These are phyloP conservation scores for Salarias fasciatus DNA, from an alignment of 2,797 vertebrate genomes.

Conservation along the genomic window DNA sequence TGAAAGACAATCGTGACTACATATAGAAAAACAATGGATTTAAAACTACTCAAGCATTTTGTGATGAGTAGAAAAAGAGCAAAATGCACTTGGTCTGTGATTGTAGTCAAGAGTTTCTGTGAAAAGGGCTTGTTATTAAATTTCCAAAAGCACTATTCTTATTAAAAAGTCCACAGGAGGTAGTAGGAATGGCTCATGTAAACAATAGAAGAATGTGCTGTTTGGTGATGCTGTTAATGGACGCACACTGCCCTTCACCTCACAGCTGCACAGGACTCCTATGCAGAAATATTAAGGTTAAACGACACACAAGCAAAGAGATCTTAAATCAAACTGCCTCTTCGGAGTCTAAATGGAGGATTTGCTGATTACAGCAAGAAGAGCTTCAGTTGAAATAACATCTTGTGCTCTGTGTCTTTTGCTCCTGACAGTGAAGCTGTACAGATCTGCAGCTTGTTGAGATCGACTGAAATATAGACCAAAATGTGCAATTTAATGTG, in stretches of 20 bases:
- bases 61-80: conserved; percentile 56
- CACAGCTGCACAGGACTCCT: conserved; percentile 28
- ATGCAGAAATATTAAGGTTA: background rate
- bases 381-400: too few relatives aligned
- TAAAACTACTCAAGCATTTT: conserved; percentile 39
- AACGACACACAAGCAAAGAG: background rate
- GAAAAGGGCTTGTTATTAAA: conserved; percentile 24
- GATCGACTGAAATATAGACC: background rate
- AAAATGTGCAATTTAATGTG: too few relatives aligned
- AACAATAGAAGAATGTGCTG: conserved; percentile 54
- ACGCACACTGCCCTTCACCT: conserved; percentile 4
- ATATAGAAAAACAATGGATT: conserved; percentile 59
- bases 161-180: conserved; percentile 66
- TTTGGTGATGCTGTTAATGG: conserved; percentile 41
- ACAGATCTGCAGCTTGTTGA: conserved; percentile 39
- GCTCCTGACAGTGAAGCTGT: conserved; percentile 1
- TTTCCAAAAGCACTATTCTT: conserved; percentile 45
- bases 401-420: background rate
- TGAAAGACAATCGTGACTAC: conserved; percentile 34
- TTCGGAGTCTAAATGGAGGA: conserved; percentile 2
- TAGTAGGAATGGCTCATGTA: conserved; percentile 65
- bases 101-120: conserved; percentile 23
- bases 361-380: background rate
- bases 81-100: conserved; percentile 40
- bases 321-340: conserved; percentile 1